phyloP scores from a whole-genome alignment of 1,140 invertebrate species.

The Neodiprion fabricii region DNA sequence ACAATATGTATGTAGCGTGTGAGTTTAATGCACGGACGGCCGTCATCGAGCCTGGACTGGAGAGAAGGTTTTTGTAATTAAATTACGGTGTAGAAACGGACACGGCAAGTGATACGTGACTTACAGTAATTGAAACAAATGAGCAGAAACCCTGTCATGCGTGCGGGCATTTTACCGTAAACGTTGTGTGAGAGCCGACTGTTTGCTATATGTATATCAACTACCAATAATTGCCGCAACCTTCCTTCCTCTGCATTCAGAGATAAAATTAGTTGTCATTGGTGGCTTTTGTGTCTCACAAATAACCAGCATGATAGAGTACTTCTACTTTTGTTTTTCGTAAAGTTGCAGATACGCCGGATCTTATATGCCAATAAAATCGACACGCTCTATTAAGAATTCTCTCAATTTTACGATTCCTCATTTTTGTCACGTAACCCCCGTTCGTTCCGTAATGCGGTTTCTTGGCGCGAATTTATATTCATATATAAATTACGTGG shows the following conservation, averaged over 20 bases:
- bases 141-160: constrained; percentile 33
- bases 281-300: too few species aligned
- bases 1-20: not conserved
- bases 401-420: not conserved
- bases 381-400: not conserved
- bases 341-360: too few species aligned
- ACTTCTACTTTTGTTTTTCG: too few species aligned
- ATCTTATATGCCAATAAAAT: not conserved
- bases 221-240: too few species aligned
- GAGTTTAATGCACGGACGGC: constrained; percentile 26
- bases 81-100: constrained; percentile 37
- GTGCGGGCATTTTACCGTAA: too few species aligned
- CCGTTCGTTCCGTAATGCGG: not conserved
- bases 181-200: too few species aligned
- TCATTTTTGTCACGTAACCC: not conserved
- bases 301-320: too few species aligned
- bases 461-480: not conserved
- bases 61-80: constrained; percentile 31
- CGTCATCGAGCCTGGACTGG: constrained; percentile 26
- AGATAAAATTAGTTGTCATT: too few species aligned
- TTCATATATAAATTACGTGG: not conserved
- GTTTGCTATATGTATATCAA: too few species aligned
- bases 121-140: constrained; percentile 50
- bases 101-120: constrained; percentile 46
- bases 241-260: too few species aligned